phyloP scores from a whole-genome alignment of 2,797 vertebrate species.

The Pangasius djambal region DNA sequence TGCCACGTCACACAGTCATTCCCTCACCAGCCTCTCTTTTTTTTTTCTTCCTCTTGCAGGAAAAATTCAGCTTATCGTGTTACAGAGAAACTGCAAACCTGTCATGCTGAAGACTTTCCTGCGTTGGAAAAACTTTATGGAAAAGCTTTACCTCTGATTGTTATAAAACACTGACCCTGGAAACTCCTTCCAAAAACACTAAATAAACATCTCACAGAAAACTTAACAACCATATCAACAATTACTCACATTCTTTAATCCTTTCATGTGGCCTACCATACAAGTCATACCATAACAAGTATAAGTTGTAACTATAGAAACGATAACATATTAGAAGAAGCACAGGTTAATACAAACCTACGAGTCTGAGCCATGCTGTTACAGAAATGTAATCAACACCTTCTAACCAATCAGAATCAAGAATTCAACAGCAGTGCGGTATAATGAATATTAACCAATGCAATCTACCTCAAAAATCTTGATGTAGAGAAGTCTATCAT shows the following conservation, averaged over 20 bases:
- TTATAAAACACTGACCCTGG: neutral
- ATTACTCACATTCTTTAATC: neutral
- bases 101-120: neutral
- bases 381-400: neutral
- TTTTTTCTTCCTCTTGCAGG: neutral
- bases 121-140: neutral
- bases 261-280: neutral
- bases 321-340: neutral
- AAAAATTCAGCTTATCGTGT: neutral
- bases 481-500: neutral
- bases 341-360: neutral
- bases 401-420: neutral
- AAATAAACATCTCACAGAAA: neutral
- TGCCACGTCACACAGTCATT: neutral
- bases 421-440: neutral
- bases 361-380: neutral
- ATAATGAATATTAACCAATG: neutral
- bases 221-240: neutral
- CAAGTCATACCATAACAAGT: neutral
- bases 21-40: neutral
- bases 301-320: neutral
- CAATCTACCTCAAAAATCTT: neutral
- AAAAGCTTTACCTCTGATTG: neutral
- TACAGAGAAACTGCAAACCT: neutral
- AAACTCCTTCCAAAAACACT: neutral